Evolutionary conservation across 2,113 vertebrate species (phyloP), one percentile per base, ranked within the genome.

Genomic region (Murina feae): DNA sequence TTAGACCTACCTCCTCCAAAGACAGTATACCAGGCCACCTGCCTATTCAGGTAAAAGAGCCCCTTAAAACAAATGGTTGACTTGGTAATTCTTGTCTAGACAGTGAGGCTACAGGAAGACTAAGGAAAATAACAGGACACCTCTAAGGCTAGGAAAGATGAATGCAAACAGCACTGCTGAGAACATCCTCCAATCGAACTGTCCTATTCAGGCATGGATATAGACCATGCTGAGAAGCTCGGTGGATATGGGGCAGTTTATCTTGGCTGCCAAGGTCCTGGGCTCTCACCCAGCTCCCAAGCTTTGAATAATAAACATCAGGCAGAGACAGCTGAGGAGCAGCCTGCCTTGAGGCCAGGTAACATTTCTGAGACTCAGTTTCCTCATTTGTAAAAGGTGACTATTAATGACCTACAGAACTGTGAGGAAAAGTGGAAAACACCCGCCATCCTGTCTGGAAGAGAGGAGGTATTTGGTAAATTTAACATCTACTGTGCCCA

Each of bases 51-150:
- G 65, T 93, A 58, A 63, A 65, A 85, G 60, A 89, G 6, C 23
- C 55, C 55, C 44, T 37, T 79, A 28, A 75, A 83, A 37, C 13
- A 42, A 58, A 84, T 0, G 3, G 44, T 63, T 4, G 69, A 47
- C 20, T 37, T 69, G 44, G 81, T 80, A 90, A 81, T 91, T 94
- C 37, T 23, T 10, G 65, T 93, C 89, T 63, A 89, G 92, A 94
- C 71, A 1, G n/a, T 4, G 21, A 74, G 20, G 39, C 44, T 58
- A 28, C 80, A 42, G 60, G 4, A 32, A 74, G 79, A 51, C 75
- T 21, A 18, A 5, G 28, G 63, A 86, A 83, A 44, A 39, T 4
- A 44, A 47, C 68, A 20, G 1, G 42, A 23, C 55, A 55, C 13
- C n/a, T 53, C 6, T 3, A 30, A 49, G 1, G 49, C 35, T 11